phyloP scores from a whole-genome alignment of 2,888 invertebrate genomes.

The Hirtodrosophila duncani region DNA sequence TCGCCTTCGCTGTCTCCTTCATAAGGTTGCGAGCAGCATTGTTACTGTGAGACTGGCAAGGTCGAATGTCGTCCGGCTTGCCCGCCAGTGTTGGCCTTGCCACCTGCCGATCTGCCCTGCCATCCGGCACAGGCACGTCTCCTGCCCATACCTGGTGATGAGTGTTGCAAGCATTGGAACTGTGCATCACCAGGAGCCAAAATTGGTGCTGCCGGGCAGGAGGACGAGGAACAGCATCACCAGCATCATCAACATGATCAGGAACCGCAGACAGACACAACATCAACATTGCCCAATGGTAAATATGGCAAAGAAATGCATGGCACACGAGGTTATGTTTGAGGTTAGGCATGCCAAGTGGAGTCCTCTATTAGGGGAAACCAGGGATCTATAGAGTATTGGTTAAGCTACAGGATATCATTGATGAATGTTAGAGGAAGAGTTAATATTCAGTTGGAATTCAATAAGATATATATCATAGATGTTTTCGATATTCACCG shows the following conservation, averaged over 20 bases:
- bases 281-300: slow-evolving; percentile 49
- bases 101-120: slow-evolving; percentile 87
- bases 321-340: no score
- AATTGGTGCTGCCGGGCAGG: slow-evolving; percentile 19
- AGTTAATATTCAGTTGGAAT: no score
- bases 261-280: not conserved
- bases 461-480: no score
- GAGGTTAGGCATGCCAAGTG: no score
- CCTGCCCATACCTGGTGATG: slow-evolving; percentile 84
- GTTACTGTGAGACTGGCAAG: slow-evolving; percentile 92
- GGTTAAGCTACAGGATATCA: no score
- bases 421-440: no score
- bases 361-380: no score
- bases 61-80: slow-evolving; percentile 91
- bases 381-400: no score
- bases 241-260: slow-evolving; percentile 11
- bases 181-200: slow-evolving; percentile 79
- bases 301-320: no score
- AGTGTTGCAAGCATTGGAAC: slow-evolving; percentile 91
- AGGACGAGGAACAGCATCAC: slow-evolving; percentile 21
- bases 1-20: not conserved
- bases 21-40: slow-evolving; percentile 88
- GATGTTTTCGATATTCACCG: no score
- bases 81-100: slow-evolving; percentile 86
- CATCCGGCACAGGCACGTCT: slow-evolving; percentile 84